Evolutionary conservation across 1,140 invertebrate genomes (phyloP).

Genomic region (Sipha flava): DNA sequence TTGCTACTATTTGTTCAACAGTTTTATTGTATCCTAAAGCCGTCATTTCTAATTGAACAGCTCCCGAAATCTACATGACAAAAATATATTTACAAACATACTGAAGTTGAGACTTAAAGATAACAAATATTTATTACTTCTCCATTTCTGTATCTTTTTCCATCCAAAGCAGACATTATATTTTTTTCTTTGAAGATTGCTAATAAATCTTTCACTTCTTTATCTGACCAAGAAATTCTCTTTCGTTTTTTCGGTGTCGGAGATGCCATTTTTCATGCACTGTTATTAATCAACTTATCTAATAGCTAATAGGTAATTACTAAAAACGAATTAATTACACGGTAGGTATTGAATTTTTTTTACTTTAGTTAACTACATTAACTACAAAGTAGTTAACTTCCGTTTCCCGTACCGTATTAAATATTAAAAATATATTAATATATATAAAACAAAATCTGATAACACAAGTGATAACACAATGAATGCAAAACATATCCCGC

Average conservation of each 20-base stretch:
- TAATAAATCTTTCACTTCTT: neutral
- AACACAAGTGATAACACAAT: too few relatives aligned
- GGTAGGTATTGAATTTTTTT: neutral
- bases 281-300: neutral
- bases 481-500: too few relatives aligned
- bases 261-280: neutral
- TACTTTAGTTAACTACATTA: too few relatives aligned
- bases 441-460: too few relatives aligned
- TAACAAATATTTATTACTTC: neutral
- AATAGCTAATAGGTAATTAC: neutral
- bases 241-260: neutral
- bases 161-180: neutral
- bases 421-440: too few relatives aligned
- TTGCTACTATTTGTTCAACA: neutral
- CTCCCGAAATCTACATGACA: neutral
- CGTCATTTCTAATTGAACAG: neutral
- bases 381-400: too few relatives aligned
- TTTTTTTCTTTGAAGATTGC: neutral
- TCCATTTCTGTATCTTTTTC: neutral
- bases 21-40: neutral
- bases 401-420: too few relatives aligned
- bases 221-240: neutral
- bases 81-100: neutral
- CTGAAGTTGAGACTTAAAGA: neutral
- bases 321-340: neutral